Percentiles rank a stretch among this genome's conserved stretches.
These are phyloP conservation scores for Delphinus delphis DNA, from an alignment of 2,113 vertebrate species.

Conservation along the genomic window DNA sequence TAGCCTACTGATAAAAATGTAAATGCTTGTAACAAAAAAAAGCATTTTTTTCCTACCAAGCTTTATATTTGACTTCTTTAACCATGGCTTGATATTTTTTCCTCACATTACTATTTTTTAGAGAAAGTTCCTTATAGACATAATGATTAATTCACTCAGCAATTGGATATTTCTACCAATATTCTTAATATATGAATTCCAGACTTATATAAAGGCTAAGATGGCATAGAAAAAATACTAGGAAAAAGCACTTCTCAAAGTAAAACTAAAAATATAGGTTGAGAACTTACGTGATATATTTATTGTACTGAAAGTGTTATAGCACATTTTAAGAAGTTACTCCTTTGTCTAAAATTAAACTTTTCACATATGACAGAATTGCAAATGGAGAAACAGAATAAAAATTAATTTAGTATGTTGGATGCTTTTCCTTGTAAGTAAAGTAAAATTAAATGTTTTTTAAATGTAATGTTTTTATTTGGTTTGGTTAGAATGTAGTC, in stretches of 20 bases:
- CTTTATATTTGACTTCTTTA: not conserved
- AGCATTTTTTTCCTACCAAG: not conserved
- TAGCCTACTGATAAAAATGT: not conserved
- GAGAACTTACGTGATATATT: not conserved
- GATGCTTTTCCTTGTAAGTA: not conserved
- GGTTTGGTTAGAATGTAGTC: not conserved
- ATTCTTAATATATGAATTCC: not conserved
- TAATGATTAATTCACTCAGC: not conserved
- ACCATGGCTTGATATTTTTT: not conserved
- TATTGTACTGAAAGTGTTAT: not conserved
- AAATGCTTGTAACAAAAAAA: not conserved
- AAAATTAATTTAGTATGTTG: not conserved
- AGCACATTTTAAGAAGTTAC: not conserved
- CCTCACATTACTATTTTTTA: not conserved
- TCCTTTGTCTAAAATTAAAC: not conserved
- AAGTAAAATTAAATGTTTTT: not conserved
- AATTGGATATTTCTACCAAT: not conserved
- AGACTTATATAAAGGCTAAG: not conserved
- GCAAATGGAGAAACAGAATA: not conserved
- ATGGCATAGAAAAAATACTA: not conserved
- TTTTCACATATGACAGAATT: not conserved
- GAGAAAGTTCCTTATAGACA: not conserved
- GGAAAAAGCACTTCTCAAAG: not conserved
- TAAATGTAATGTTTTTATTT: not conserved
- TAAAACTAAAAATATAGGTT: not conserved